phyloP scores from a whole-genome alignment of 2,888 invertebrate genomes.

The Empis livida region DNA sequence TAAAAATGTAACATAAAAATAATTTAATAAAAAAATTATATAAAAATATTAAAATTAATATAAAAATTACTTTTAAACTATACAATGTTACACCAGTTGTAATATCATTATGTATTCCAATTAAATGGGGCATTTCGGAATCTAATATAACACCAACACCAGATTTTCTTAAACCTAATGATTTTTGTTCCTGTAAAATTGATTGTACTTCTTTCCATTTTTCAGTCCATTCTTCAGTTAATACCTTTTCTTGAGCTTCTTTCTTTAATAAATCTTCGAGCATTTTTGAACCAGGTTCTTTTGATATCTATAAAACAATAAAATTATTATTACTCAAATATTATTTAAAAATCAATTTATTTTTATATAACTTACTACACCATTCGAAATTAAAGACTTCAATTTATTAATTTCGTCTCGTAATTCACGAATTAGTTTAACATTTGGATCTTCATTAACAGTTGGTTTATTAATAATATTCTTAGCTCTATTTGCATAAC shows the following conservation, averaged over 20 bases:
- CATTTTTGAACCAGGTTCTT: constrained; percentile 50
- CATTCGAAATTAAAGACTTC: constrained; percentile 57
- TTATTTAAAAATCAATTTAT: neutral
- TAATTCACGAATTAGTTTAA: constrained; percentile 72
- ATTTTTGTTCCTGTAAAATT: constrained; percentile 77
- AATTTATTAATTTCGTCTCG: constrained; percentile 75
- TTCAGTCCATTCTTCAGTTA: constrained; percentile 87
- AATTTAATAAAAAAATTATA: neutral
- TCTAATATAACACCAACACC: constrained; percentile 80
- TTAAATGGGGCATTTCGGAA: constrained; percentile 83
- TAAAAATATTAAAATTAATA: constrained; percentile 1
- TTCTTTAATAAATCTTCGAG: constrained; percentile 78
- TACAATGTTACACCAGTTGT: constrained; percentile 86
- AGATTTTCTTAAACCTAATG: constrained; percentile 72
- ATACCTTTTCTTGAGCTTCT: constrained; percentile 77
- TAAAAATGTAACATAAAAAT: neutral
- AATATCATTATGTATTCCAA: constrained; percentile 83
- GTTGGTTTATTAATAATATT: constrained; percentile 86
- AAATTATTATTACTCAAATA: neutral
- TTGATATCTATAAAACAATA: constrained; percentile 33
- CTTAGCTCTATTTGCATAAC: constrained; percentile 81
- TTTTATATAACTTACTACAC: constrained; percentile 40
- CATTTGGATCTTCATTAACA: constrained; percentile 81
- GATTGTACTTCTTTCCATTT: constrained; percentile 87
- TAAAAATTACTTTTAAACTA: constrained; percentile 57